Conservation (phyloP, 2,797 vertebrate genomes). For the Amphiprion clarkii region DNA sequence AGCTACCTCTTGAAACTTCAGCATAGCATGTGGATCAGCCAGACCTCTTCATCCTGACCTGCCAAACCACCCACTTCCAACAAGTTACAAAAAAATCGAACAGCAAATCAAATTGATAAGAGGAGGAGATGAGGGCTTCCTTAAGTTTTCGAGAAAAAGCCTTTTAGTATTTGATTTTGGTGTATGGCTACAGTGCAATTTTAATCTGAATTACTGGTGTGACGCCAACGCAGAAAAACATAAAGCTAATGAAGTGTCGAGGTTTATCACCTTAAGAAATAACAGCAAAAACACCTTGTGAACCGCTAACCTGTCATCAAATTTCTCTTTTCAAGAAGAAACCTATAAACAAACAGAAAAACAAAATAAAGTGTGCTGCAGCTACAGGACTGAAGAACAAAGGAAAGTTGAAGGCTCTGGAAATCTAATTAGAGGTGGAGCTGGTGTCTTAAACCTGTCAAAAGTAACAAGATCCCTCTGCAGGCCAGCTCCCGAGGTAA, state of each 20-base stretch:
- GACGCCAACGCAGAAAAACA: conserved; percentile 10
- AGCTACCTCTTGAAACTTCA: conserved; percentile 73
- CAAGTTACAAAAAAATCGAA: conserved; percentile 28
- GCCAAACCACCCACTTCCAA: conserved; percentile 45
- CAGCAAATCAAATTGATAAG: conserved; percentile 56
- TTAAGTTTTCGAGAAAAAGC: conserved; percentile 8
- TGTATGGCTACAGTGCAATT: not conserved
- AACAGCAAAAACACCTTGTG: conserved; percentile 10
- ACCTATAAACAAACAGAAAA: conserved; percentile 25
- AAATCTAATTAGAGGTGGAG: conserved; percentile 76
- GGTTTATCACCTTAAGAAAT: conserved; percentile 17
- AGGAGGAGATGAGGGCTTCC: conserved; percentile 25
- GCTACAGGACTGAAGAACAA: conserved; percentile 46
- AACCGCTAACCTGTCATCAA: conserved; percentile 27
- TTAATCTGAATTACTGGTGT: not conserved
- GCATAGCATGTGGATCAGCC: conserved; percentile 65
- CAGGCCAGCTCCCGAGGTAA: conserved; percentile 66
- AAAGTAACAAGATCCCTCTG: conserved; percentile 71
- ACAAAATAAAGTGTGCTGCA: conserved; percentile 40
- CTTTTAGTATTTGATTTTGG: conserved; percentile 5
- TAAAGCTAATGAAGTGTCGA: not conserved
- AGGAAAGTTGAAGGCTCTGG: conserved; percentile 67
- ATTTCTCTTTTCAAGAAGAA: conserved; percentile 26
- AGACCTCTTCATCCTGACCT: conserved; percentile 54
- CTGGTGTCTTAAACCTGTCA: conserved; percentile 73